Conservation (phyloP, 2,113 vertebrate species). For the Gallinago undulata region DNA sequence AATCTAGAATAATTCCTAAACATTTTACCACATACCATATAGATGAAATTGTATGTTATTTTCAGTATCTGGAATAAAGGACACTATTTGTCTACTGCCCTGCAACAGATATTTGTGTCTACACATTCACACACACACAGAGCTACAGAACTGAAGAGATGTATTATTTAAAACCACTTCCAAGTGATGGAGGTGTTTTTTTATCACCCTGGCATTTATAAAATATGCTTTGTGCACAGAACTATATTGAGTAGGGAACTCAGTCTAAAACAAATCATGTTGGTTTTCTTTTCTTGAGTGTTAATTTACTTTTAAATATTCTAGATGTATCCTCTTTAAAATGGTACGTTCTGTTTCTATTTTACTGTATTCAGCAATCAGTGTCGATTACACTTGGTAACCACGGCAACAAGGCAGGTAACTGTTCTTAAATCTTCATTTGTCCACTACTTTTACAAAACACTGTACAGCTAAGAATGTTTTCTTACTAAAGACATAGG, state of each 20-base stretch:
- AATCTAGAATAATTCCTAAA: neutral
- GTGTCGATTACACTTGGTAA: constrained; percentile 75
- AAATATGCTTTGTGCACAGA: constrained; percentile 40
- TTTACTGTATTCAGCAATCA: constrained; percentile 76
- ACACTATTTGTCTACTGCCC: constrained; percentile 33
- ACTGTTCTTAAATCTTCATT: constrained; percentile 76
- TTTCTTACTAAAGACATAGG: constrained; percentile 13
- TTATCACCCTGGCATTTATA: neutral
- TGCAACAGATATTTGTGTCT: constrained; percentile 11
- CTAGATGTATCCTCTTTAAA: constrained; percentile 61
- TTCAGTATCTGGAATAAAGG: constrained; percentile 27
- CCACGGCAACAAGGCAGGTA: constrained; percentile 72
- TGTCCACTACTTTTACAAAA: constrained; percentile 74
- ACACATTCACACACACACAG: neutral
- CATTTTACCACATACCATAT: neutral
- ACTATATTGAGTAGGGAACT: constrained; percentile 27
- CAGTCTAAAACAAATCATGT: constrained; percentile 25
- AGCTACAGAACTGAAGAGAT: neutral
- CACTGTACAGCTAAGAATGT: constrained; percentile 33
- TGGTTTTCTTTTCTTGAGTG: neutral
- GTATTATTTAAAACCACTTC: constrained; percentile 56
- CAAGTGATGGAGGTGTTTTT: neutral
- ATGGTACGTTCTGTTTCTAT: constrained; percentile 71
- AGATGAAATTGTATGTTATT: constrained; percentile 31
- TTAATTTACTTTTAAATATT: constrained; percentile 68